phyloP scores from a whole-genome alignment of 2,888 invertebrate genomes.

The Caradrina kadenii region DNA sequence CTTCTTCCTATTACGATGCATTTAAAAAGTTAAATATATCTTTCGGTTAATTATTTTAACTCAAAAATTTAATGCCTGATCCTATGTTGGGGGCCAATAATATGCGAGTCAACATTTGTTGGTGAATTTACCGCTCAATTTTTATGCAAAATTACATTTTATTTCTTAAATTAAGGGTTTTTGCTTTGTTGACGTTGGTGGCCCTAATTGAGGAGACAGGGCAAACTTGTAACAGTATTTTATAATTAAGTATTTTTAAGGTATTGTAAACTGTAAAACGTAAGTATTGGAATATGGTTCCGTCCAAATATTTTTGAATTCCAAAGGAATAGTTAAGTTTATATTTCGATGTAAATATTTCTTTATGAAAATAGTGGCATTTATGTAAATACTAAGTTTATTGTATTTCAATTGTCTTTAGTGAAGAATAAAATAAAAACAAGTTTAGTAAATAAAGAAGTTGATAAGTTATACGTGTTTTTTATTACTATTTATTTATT shows the following conservation, averaged over 20 bases:
- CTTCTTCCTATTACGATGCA: conserved; percentile 68
- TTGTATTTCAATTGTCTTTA: conserved; percentile 44
- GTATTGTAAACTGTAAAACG: conserved; percentile 49
- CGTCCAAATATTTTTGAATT: conserved; percentile 87
- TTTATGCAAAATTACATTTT: neutral
- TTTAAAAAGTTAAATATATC: conserved; percentile 60
- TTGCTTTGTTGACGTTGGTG: neutral
- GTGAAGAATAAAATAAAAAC: conserved; percentile 31
- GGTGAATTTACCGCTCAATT: neutral
- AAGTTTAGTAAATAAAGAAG: conserved; percentile 62
- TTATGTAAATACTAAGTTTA: conserved; percentile 66
- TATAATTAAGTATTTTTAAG: conserved; percentile 56
- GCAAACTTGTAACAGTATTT: conserved; percentile 69
- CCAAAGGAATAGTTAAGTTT: conserved; percentile 86
- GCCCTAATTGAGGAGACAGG: conserved; percentile 5
- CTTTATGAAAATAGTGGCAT: conserved; percentile 48
- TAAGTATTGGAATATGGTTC: conserved; percentile 76
- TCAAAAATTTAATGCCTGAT: conserved; percentile 57
- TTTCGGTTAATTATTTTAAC: conserved; percentile 43
- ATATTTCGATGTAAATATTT: conserved; percentile 60
- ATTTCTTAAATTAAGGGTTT: neutral
- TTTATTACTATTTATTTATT: conserved; percentile 30
- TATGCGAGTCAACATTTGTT: neutral
- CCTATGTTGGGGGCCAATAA: conserved; percentile 2
- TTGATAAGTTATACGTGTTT: conserved; percentile 49